phyloP scores from a whole-genome alignment of 92 coral and sea anemone species.

The Epizoanthus stellaris region DNA sequence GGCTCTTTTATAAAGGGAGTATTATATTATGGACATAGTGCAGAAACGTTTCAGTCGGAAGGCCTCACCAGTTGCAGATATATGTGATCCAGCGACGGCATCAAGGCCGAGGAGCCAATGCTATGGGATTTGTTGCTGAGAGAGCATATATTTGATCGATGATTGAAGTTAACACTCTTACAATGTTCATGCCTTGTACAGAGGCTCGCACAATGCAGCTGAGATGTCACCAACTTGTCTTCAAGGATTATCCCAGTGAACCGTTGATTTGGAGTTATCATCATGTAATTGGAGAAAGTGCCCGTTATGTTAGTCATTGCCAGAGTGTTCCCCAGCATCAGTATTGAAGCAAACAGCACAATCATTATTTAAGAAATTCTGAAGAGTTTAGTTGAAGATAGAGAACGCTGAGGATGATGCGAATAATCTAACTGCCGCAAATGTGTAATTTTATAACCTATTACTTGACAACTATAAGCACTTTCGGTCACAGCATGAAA shows the following conservation, averaged over 20 bases:
- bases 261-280: background rate
- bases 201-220: background rate
- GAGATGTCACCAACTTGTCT: background rate
- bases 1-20: too few relatives aligned
- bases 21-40: too few relatives aligned
- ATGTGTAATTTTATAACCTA: too few relatives aligned
- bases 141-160: background rate
- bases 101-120: background rate
- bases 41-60: too few relatives aligned
- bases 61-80: background rate
- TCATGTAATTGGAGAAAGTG: background rate
- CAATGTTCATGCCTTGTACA: slow-evolving; percentile 1
- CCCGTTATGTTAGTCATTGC: background rate
- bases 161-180: background rate
- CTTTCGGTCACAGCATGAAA: too few relatives aligned
- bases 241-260: background rate
- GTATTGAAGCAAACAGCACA: background rate
- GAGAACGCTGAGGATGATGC: background rate
- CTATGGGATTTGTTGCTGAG: background rate
- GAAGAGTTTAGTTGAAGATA: background rate
- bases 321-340: background rate
- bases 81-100: background rate
- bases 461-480: too few relatives aligned
- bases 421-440: background rate
- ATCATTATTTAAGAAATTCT: background rate